Evolutionary conservation across 2,113 vertebrate genomes (phyloP).

Genomic region (Myodes glareolus): DNA sequence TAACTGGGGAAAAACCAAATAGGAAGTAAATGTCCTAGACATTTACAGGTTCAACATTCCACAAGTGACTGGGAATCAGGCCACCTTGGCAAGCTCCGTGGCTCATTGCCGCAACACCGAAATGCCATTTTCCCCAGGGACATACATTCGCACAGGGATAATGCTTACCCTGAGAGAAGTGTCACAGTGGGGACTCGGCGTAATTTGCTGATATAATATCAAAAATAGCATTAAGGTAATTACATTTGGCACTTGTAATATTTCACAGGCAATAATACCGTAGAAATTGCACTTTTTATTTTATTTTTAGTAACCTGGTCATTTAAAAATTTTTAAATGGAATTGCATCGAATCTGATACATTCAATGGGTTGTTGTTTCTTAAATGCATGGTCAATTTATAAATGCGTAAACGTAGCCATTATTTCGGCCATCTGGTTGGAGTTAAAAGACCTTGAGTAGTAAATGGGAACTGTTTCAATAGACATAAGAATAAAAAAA

Average conservation of each 20-base stretch:
- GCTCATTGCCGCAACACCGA: constrained; percentile 84
- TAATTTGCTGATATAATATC: constrained; percentile 90
- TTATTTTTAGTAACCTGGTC: constrained; percentile 71
- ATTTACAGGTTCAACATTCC: constrained; percentile 86
- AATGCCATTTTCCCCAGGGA: constrained; percentile 82
- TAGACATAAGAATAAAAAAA: neutral
- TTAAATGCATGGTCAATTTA: constrained; percentile 73
- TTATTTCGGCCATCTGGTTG: constrained; percentile 55
- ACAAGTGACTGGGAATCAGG: constrained; percentile 73
- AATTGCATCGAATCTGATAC: constrained; percentile 74
- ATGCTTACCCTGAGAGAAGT: constrained; percentile 86
- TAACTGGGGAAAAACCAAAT: constrained; percentile 81
- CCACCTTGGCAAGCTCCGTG: constrained; percentile 71
- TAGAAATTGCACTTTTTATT: constrained; percentile 75
- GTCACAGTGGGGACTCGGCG: constrained; percentile 83
- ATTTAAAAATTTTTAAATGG: constrained; percentile 77
- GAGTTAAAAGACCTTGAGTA: constrained; percentile 48
- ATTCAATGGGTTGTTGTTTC: constrained; percentile 76
- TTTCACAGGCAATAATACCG: constrained; percentile 83
- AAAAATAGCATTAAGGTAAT: constrained; percentile 92
- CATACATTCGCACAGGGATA: constrained; percentile 83
- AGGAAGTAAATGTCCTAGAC: constrained; percentile 79
- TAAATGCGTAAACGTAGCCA: constrained; percentile 66
- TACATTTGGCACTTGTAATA: constrained; percentile 85
- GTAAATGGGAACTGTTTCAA: constrained; percentile 48